phyloP scores from a whole-genome alignment of 2,888 invertebrate genomes.

The Agapostemon virescens region DNA sequence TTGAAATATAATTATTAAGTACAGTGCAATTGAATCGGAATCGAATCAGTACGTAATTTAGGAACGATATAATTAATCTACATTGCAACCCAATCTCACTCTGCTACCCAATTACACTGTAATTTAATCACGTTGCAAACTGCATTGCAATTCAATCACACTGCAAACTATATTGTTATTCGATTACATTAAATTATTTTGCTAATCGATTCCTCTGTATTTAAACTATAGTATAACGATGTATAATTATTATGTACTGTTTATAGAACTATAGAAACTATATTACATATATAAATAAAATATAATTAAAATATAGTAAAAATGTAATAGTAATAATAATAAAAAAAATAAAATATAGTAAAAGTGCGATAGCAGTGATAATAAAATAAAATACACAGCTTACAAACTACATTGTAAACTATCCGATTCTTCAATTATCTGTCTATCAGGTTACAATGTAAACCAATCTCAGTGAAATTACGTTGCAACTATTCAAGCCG shows the following conservation, averaged over 20 bases:
- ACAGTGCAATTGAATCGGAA: background rate
- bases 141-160: background rate
- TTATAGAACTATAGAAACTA: too few relatives aligned
- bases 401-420: too few relatives aligned
- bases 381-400: too few relatives aligned
- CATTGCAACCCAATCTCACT: background rate
- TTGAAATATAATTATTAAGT: background rate
- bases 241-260: too few relatives aligned
- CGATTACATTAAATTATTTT: background rate
- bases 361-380: too few relatives aligned
- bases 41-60: background rate
- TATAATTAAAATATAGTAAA: too few relatives aligned
- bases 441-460: background rate
- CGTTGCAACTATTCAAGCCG: background rate
- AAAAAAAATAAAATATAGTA: too few relatives aligned
- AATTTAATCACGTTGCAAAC: too few relatives aligned
- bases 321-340: too few relatives aligned
- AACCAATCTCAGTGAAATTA: background rate
- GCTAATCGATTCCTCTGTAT: background rate
- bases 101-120: background rate
- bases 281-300: too few relatives aligned
- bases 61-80: background rate
- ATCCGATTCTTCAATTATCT: too few relatives aligned
- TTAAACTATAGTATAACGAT: background rate
- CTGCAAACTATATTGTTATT: background rate